phyloP scores from a whole-genome alignment of 2,888 invertebrate genomes.

The Junonia oenone region DNA sequence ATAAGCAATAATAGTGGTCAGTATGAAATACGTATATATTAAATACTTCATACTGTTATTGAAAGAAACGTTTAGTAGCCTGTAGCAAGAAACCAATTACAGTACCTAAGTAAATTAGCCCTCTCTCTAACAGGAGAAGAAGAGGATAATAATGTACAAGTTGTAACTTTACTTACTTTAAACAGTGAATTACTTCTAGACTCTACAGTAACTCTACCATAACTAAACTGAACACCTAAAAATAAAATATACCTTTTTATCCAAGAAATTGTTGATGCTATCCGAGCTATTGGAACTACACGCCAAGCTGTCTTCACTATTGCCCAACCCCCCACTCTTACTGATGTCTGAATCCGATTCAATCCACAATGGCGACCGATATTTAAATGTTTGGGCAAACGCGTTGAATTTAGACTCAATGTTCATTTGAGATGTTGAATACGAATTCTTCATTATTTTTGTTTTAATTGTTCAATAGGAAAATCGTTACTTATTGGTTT shows the following conservation, averaged over 20 bases:
- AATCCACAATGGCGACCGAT: slow-evolving; percentile 72
- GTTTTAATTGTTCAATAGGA: background rate
- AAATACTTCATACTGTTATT: no score
- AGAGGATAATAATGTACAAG: no score
- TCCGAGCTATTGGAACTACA: slow-evolving; percentile 53
- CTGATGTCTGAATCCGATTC: slow-evolving; percentile 68
- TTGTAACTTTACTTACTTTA: no score
- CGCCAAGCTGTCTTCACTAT: slow-evolving; percentile 58
- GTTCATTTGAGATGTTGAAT: slow-evolving; percentile 31
- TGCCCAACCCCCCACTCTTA: slow-evolving; percentile 40
- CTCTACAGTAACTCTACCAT: no score
- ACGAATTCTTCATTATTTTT: slow-evolving; percentile 25
- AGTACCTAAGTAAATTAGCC: no score
- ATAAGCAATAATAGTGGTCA: no score
- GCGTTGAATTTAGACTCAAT: slow-evolving; percentile 50
- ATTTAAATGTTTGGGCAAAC: slow-evolving; percentile 69
- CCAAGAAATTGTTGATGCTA: slow-evolving; percentile 72
- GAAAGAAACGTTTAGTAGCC: no score
- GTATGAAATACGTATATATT: no score
- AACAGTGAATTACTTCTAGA: no score
- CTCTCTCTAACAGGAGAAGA: no score
- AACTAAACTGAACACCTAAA: background rate
- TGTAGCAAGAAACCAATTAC: no score
- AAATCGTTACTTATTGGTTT: no score
- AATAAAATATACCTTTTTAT: slow-evolving; percentile 53